Base-by-base conservation (phyloP, 37 sponge, comb jelly and placozoan species). In the Halisarca cf. caerulea region DNA sequence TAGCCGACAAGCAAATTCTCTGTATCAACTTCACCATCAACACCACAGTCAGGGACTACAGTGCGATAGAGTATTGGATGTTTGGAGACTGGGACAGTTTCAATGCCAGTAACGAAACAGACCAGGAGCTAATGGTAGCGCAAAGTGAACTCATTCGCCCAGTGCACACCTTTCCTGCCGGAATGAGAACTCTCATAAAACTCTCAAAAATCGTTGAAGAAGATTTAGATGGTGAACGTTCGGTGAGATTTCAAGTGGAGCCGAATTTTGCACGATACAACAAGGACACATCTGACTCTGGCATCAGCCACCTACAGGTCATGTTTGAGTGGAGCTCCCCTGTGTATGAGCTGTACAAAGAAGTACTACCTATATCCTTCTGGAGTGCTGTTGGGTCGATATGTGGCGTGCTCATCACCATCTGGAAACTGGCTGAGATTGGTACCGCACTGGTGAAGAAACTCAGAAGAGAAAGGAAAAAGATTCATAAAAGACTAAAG, bases 281-380 rank as follows among this genome's bases (percentile, higher is more conserved):
- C 41, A 20, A 41, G 24, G 77, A 37, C 0, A 25, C 2, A 15
- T 17, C 24, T 7, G 77, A 40, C 9, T 20, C 15, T 37, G 45
- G 77, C 0, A 41, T 40, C 8, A 37, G 36, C 42, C 43, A 37
- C 39, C 25, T 74, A 44, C 77, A 74, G 24, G 77, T 74, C 7
- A n/a, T 74, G 45, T 74, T 74, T 74, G 77, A 74, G 25, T 74
- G 77, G 77, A 23, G 24, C 25, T 74, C 77, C 17, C 77, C 77
- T 6, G 9, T 41, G 18, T 74, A 39, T 41, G 77, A 74, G 42
- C n/a, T 74, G 45, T 74, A 74, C 36, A 37, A 74, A 23, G 77
- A 21, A 18, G 36, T 74, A 21, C 25, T n/a, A 7, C 42, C 77
- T 18, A n/a, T n/a, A 1, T 44, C 77, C 15, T 37, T 44, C 15